Evolutionary conservation across 2,113 vertebrate genomes (phyloP), one percentile per base, ranked within the genome.

Genomic region (Aegithalos caudatus): DNA sequence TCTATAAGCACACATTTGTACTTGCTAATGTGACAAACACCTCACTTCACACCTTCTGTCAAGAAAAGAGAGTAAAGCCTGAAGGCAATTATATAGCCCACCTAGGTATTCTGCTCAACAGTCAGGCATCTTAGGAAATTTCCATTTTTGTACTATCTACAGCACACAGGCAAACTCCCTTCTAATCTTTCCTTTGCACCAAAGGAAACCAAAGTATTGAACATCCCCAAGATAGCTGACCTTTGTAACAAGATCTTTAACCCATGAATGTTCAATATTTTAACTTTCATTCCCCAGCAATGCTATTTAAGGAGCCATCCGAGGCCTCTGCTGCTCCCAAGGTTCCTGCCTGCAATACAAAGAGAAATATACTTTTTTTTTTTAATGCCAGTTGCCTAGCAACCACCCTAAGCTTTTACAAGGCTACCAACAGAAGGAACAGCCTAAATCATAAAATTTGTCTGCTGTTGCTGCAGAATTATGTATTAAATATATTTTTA

Each of bases 281-380:
- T 93, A 93, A 86, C 86, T 95, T 93, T 76, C 79, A 90, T 96
- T 95, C 90, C 94, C 80, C 70, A 91, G 77, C 72, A 85, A 88
- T 94, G 95, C 97, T 98, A 98, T 98, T 98, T 98, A 97, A 98
- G 97, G 97, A 98, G 97, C 86, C 95, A 92, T 96, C 69, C 4
- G 74, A 97, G 96, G 97, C 92, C 94, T 92, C 93, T 65, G 77
- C 86, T 90, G 74, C 64, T 96, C 93, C 94, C 87, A 94, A 82
- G 81, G 88, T 91, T 97, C 94, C 88, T 93, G 90, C 79, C 91
- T 94, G 94, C 95, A 95, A 94, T 47, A 93, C 76, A 96, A 95
- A 97, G 89, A 97, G 93, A 96, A 96, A 94, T 79, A 85, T 89
- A 78, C 58, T 71, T 64, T 78, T 93, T 93, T 93, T 95, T 95